phyloP scores from a whole-genome alignment of 2,888 invertebrate genomes.

The Melinaea menophilus region DNA sequence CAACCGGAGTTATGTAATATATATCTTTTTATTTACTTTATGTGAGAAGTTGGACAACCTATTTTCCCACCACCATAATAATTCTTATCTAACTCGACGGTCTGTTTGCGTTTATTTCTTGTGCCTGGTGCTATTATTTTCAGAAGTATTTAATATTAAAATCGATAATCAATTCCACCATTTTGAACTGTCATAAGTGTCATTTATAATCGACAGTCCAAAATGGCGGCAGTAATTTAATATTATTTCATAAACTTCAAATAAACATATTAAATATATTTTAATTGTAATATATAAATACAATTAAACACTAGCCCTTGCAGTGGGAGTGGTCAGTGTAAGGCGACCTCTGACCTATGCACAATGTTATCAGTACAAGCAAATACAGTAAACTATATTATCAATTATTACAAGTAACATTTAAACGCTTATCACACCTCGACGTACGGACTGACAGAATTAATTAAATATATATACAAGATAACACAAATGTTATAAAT shows the following conservation, averaged over 20 bases:
- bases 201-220: too few species aligned
- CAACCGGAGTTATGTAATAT: constrained; percentile 14
- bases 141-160: not conserved
- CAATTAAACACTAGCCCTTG: not conserved
- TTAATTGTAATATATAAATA: too few species aligned
- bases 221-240: too few species aligned
- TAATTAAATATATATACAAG: too few species aligned
- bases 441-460: too few species aligned
- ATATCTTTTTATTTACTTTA: constrained; percentile 6
- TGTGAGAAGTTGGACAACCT: constrained; percentile 2
- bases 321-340: not conserved
- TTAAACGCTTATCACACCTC: too few species aligned
- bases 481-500: too few species aligned
- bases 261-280: too few species aligned
- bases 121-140: not conserved
- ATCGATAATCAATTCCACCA: too few species aligned
- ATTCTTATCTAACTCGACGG: not conserved
- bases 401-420: not conserved
- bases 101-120: not conserved
- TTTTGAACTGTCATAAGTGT: too few species aligned
- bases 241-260: not conserved
- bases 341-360: not conserved
- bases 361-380: not conserved
- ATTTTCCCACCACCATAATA: constrained; percentile 2
- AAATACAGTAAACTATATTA: constrained; percentile 4